Evolutionary conservation across 2,113 vertebrate species (phyloP).

Genomic region (Chrysochloris asiatica): DNA sequence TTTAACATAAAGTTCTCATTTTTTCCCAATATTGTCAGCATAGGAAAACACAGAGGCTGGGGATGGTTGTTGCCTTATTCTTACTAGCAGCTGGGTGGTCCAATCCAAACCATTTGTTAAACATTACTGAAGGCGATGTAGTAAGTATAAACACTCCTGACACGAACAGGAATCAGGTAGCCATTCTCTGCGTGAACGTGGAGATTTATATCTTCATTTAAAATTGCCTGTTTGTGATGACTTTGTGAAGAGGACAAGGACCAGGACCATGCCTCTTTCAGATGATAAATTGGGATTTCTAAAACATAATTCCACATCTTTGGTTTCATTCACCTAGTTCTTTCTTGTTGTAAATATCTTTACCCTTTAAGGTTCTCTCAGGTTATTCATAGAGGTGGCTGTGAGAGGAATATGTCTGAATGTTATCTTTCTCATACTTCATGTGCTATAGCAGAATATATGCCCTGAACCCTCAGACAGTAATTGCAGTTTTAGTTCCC

Average conservation of each 20-base stretch:
- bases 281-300: not conserved
- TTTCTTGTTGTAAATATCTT: not conserved
- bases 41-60: conserved; percentile 26
- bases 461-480: not conserved
- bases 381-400: not conserved
- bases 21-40: conserved; percentile 16
- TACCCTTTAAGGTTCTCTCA: not conserved
- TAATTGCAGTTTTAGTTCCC: not conserved
- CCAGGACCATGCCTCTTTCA: not conserved
- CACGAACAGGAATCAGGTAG: conserved; percentile 41
- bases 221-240: conserved; percentile 26
- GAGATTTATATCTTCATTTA: not conserved
- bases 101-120: conserved; percentile 49
- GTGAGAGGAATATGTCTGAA: not conserved
- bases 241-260: not conserved
- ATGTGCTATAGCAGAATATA: not conserved
- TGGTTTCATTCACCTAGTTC: not conserved
- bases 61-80: conserved; percentile 56
- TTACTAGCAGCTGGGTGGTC: conserved; percentile 60
- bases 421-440: not conserved
- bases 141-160: conserved; percentile 45
- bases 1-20: conserved; percentile 48
- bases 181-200: conserved; percentile 18
- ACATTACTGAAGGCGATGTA: conserved; percentile 38
- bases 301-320: not conserved